These are phyloP conservation scores for Pelodytes ibericus DNA, from an alignment of 2,797 vertebrate species.

Conservation along the genomic window DNA sequence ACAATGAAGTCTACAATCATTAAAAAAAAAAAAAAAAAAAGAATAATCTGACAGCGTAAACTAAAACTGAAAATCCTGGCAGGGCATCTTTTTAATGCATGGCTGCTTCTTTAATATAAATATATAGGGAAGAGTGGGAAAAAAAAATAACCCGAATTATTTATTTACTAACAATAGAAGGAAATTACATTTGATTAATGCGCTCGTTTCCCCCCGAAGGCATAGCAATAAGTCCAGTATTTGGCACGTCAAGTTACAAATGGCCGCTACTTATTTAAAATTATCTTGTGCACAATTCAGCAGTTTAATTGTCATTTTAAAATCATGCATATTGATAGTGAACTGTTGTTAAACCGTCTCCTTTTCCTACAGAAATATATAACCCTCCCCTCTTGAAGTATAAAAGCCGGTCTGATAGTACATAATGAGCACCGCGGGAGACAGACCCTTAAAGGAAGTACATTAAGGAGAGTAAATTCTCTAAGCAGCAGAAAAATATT, in stretches of 20 bases:
- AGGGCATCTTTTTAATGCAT: constrained; percentile 3
- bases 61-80: constrained; percentile 13
- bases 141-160: constrained; percentile 28
- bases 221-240: constrained; percentile 54
- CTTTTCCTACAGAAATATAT: constrained; percentile 72
- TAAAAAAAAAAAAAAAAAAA: too few relatives aligned
- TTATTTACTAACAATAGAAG: constrained; percentile 55
- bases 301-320: constrained; percentile 62
- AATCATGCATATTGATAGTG: constrained; percentile 60
- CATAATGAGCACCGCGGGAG: constrained; percentile 63
- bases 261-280: constrained; percentile 57
- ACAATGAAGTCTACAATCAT: constrained; percentile 36
- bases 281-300: constrained; percentile 58
- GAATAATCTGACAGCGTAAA: constrained; percentile 6
- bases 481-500: constrained; percentile 46
- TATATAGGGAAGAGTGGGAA: constrained; percentile 10
- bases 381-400: constrained; percentile 64
- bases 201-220: constrained; percentile 44
- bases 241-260: constrained; percentile 59
- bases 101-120: constrained; percentile 47
- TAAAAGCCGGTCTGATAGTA: constrained; percentile 66
- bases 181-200: constrained; percentile 57
- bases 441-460: constrained; percentile 57
- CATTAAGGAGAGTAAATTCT: constrained; percentile 57
- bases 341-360: constrained; percentile 59